phyloP scores from a whole-genome alignment of 2,797 vertebrate species.

The Gorsachius magnificus region DNA sequence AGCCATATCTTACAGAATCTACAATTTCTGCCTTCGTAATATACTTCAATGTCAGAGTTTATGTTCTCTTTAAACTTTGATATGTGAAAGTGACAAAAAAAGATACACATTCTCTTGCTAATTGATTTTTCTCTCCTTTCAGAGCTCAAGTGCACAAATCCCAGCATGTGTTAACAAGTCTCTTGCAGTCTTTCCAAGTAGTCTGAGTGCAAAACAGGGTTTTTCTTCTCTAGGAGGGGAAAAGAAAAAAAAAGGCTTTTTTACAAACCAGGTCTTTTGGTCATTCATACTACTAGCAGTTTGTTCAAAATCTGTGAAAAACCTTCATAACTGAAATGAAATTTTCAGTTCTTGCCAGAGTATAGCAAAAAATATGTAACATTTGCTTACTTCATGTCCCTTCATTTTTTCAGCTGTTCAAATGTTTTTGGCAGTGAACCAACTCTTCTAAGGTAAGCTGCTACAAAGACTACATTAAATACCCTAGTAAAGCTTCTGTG shows the following conservation, averaged over 20 bases:
- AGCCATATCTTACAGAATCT: neutral
- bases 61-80: constrained; percentile 29
- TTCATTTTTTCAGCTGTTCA: neutral
- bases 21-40: neutral
- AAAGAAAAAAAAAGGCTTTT: neutral
- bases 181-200: neutral
- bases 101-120: neutral
- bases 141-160: neutral
- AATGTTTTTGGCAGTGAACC: neutral
- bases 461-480: neutral
- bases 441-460: neutral
- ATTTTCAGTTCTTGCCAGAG: neutral
- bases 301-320: neutral
- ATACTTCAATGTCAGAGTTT: constrained; percentile 11
- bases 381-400: neutral
- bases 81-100: neutral
- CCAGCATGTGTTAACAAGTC: neutral
- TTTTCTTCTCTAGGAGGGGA: neutral
- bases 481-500: neutral
- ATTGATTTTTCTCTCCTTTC: constrained; percentile 19
- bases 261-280: neutral
- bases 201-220: neutral
- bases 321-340: neutral
- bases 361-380: neutral
- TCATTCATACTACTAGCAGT: neutral